Percentiles rank a stretch among this genome's conserved stretches.
Conservation (phyloP, 2,888 invertebrate genomes). For the Aplocera efformata region DNA sequence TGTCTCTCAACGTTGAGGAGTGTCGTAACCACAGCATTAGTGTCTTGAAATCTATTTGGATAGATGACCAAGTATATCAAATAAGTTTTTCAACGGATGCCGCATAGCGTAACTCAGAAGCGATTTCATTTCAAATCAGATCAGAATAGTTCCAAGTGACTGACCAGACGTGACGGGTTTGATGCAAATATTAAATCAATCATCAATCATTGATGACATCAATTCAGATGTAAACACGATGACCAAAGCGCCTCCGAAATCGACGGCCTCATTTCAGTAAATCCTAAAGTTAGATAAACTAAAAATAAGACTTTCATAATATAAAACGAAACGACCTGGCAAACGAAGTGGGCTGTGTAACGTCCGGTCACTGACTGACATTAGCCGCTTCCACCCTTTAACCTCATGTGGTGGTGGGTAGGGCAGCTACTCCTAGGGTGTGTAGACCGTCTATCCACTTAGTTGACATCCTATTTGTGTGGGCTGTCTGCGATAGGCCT, state of each 20-base stretch:
- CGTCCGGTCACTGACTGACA: conserved; percentile 56
- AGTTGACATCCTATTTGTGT: conserved; percentile 13
- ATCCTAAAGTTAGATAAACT: conserved; percentile 38
- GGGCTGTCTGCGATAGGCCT: conserved; percentile 7
- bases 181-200: conserved; percentile 14
- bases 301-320: conserved; percentile 51
- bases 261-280: conserved; percentile 52
- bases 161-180: not conserved
- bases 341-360: conserved; percentile 46
- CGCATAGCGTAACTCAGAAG: not conserved
- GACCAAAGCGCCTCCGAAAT: conserved; percentile 40
- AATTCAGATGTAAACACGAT: conserved; percentile 46
- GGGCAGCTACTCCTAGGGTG: conserved; percentile 23
- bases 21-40: conserved; percentile 50
- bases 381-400: conserved; percentile 35
- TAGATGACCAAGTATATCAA: conserved; percentile 42
- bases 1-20: conserved; percentile 40
- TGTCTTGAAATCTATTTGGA: conserved; percentile 52
- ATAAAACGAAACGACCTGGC: conserved; percentile 48
- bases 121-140: conserved; percentile 1
- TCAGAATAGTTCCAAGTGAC: not conserved
- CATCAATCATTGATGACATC: conserved; percentile 33
- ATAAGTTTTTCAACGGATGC: conserved; percentile 12
- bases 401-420: conserved; percentile 29
- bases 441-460: conserved; percentile 22